These are phyloP conservation scores for Isoperla grammatica DNA, from an alignment of 2,888 invertebrate species.

Conservation along the genomic window DNA sequence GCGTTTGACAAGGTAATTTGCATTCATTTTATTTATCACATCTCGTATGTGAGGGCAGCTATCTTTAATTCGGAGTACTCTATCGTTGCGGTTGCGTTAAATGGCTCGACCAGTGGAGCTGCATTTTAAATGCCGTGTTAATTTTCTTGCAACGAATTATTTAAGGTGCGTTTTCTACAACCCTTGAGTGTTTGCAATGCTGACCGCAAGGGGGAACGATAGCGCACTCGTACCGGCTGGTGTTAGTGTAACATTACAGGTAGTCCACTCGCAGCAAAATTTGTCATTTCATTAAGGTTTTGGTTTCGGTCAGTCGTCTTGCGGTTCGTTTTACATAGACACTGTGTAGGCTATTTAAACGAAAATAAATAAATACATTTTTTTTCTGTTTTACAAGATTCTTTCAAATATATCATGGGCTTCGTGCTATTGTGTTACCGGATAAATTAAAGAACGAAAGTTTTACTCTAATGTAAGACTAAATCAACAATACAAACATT, in stretches of 20 bases:
- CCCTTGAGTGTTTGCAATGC: background rate
- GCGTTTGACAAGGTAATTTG: slow-evolving; percentile 18
- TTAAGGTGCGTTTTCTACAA: background rate
- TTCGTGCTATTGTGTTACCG: no score
- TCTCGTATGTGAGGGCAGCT: background rate
- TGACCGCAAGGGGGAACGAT: background rate
- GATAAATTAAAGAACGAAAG: no score
- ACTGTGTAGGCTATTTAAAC: no score
- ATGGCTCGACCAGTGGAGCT: background rate
- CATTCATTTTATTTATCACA: slow-evolving; percentile 11
- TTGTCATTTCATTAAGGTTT: background rate
- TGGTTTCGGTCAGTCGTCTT: no score
- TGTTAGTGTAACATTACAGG: no score
- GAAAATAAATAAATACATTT: no score
- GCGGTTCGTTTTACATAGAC: no score
- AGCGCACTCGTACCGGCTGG: background rate
- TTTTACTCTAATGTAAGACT: no score
- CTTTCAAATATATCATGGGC: no score
- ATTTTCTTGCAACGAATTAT: slow-evolving; percentile 4
- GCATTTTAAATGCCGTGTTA: slow-evolving; percentile 13
- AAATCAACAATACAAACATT: no score
- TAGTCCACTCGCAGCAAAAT: background rate
- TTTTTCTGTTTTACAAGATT: no score
- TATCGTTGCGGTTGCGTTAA: slow-evolving; percentile 5
- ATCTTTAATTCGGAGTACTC: slow-evolving; percentile 13